These are phyloP conservation scores for Boleophthalmus pectinirostris DNA, from an alignment of 2,113 vertebrate genomes.

Conservation along the genomic window DNA sequence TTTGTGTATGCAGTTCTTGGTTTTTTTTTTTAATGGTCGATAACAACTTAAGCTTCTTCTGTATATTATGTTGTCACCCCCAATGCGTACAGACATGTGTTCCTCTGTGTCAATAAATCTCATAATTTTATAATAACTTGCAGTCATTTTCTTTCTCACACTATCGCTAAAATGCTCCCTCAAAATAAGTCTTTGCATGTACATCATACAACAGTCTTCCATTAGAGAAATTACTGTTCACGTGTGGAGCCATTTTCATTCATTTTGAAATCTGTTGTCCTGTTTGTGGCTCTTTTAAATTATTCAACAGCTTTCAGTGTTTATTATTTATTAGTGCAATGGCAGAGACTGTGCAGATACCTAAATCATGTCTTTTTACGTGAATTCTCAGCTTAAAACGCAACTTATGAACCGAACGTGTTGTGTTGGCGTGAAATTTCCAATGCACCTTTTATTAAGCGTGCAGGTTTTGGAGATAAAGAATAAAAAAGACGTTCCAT, in stretches of 20 bases:
- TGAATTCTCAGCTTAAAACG: neutral
- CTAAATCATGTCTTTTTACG: neutral
- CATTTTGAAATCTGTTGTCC: constrained; percentile 3
- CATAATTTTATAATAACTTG: constrained; percentile 1
- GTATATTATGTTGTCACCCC: neutral
- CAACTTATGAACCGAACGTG: neutral
- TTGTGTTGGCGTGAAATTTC: neutral
- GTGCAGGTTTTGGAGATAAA: constrained; percentile 19
- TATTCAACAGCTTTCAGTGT: constrained; percentile 47
- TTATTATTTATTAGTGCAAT: constrained; percentile 49
- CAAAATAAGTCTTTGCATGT: constrained; percentile 49
- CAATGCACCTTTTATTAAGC: neutral
- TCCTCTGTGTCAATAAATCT: constrained; percentile 3
- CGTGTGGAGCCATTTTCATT: constrained; percentile 12
- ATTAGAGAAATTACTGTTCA: neutral
- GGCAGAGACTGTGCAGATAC: neutral
- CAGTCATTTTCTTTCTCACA: neutral
- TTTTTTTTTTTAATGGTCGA: neutral
- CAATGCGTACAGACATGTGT: neutral
- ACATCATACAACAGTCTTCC: neutral
- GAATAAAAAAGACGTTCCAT: constrained; percentile 12
- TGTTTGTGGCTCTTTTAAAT: constrained; percentile 36
- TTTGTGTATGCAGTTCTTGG: neutral
- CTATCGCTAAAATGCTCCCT: neutral
- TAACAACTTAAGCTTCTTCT: neutral